A percentile compares a stretch with the other conserved stretches of the same genome.
These are phyloP conservation scores for Syngnathus scovelli DNA, from an alignment of 2,113 vertebrate genomes.

Conservation along the genomic window DNA sequence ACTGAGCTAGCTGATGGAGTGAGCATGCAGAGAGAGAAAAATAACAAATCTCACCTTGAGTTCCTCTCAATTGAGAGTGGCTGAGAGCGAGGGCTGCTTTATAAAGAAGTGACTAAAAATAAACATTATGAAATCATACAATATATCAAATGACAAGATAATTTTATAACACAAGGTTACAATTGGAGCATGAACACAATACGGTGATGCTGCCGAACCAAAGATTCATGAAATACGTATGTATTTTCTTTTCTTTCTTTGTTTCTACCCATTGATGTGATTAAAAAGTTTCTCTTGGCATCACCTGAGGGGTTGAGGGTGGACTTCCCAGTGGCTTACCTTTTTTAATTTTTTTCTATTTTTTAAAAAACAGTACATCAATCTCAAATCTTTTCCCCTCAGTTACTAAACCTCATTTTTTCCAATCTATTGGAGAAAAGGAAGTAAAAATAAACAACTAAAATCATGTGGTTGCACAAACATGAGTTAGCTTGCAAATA, in stretches of 20 bases:
- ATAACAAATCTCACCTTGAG: slow-evolving; percentile 55
- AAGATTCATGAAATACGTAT: too few relatives aligned
- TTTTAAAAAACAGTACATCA: too few relatives aligned
- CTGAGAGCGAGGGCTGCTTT: slow-evolving; percentile 43
- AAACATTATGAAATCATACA: slow-evolving; percentile 9
- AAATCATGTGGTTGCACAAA: too few relatives aligned
- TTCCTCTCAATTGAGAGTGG: slow-evolving; percentile 63
- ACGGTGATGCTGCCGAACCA: slow-evolving; percentile 3
- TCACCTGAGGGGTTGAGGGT: too few relatives aligned
- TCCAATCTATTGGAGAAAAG: too few relatives aligned
- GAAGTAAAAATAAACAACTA: too few relatives aligned
- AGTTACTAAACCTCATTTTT: too few relatives aligned
- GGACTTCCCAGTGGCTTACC: too few relatives aligned
- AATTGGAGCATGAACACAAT: slow-evolving; percentile 51
- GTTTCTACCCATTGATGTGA: neutral
- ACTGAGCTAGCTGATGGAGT: slow-evolving; percentile 22
- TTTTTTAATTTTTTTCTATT: too few relatives aligned
- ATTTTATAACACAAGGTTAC: slow-evolving; percentile 27
- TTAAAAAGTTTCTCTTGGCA: too few relatives aligned
- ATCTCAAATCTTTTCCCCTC: too few relatives aligned
- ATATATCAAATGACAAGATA: neutral
- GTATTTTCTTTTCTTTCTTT: neutral
- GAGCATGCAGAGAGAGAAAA: slow-evolving; percentile 18
- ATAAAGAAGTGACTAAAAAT: slow-evolving; percentile 19
- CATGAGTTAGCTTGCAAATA: too few relatives aligned